Base-by-base conservation (phyloP, 2,113 vertebrate species). In the Rhinolophus ferrumequinum region DNA sequence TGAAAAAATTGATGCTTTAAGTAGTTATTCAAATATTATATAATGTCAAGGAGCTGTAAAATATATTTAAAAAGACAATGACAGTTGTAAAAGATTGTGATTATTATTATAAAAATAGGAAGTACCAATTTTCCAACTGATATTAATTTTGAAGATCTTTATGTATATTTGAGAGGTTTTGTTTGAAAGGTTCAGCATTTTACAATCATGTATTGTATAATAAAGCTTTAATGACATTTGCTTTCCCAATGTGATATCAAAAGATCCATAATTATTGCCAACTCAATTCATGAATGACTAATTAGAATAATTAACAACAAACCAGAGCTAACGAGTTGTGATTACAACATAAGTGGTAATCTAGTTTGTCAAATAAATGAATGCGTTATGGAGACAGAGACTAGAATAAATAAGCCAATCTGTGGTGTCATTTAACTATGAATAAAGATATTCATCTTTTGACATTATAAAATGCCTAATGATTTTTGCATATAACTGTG, bases 261-360 rank as follows among this genome's bases (percentile, higher is more conserved):
- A 94, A 88, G 41, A 54, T 52, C 44, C 60, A 38, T 64, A 82
- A 73, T 82, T 83, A 88, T 47, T 70, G 30, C 14, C n/a, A 79
- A 54, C 50, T 92, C 22, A 64, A 70, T 80, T 73, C 33, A 56
- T 33, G 67, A 94, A 73, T 54, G 38, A 81, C 33, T 90, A 90
- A 90, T 97, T 88, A 77, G 0, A 82, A 93, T 87, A 97, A 96
- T 87, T 72, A 95, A 67, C 26, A 64, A 30, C 47, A 96, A 90
- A 24, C 15, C 15, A 79, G 19, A 93, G 70, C 2, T 89, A 84
- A 84, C 11, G 14, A 90, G 21, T 62, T 84, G 26, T 85, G 15
- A 89, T 80, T 89, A 47, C 13, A 88, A 54, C 15, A 3, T 38
- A 90, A 81, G 6, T 73, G 3, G 86, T 67, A 52, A 89, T 90